Evolutionary conservation across 2,113 vertebrate genomes (phyloP).

Genomic region (Eublepharis macularius): DNA sequence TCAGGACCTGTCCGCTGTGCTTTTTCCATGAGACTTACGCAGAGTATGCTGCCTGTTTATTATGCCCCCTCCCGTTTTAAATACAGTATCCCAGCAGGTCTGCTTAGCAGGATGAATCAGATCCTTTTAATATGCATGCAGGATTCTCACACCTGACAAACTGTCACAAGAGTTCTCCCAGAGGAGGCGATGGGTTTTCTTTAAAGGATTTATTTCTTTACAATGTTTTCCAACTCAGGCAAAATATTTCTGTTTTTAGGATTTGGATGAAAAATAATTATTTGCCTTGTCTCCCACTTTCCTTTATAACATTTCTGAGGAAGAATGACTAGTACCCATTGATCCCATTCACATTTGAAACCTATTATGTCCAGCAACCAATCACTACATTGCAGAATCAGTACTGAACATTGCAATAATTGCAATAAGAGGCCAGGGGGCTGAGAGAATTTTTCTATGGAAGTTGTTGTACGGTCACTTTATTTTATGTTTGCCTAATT

Average conservation of each 20-base stretch:
- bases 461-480: constrained; percentile 49
- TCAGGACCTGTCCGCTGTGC: not conserved
- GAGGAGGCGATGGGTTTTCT: not conserved
- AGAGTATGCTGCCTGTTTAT: not conserved
- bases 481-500: constrained; percentile 57
- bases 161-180: not conserved
- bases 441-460: constrained; percentile 60
- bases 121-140: not conserved
- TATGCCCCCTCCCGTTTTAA: not conserved
- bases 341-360: not conserved
- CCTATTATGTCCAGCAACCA: not conserved
- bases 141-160: constrained; percentile 3
- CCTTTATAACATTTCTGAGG: not conserved
- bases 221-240: not conserved
- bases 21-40: not conserved
- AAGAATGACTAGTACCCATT: not conserved
- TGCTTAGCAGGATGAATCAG: not conserved
- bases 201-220: not conserved
- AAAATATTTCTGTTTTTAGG: not conserved
- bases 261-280: not conserved
- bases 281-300: not conserved
- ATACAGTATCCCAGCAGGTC: not conserved
- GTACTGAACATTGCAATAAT: constrained; percentile 23
- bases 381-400: not conserved
- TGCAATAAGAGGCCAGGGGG: constrained; percentile 60